phyloP scores from a whole-genome alignment of 2,113 vertebrate genomes.

The Thalassarche chlororhynchos region DNA sequence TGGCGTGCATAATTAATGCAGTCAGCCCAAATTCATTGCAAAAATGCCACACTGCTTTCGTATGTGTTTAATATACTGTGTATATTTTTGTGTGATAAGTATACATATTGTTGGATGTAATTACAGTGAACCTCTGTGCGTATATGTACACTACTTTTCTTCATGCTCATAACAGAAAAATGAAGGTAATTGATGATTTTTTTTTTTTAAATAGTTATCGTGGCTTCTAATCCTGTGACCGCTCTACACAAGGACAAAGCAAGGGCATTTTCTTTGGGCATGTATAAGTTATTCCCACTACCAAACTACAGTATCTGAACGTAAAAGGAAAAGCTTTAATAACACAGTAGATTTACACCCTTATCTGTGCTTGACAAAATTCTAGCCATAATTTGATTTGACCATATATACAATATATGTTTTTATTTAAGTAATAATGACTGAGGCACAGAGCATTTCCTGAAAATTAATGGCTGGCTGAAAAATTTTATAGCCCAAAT shows the following conservation, averaged over 20 bases:
- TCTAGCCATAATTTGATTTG: constrained; percentile 20
- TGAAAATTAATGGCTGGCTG: constrained; percentile 54
- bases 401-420: constrained; percentile 54
- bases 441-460: constrained; percentile 30
- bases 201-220: not conserved
- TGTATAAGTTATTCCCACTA: not conserved
- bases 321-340: not conserved
- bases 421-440: constrained; percentile 67
- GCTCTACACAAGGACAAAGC: not conserved
- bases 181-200: not conserved
- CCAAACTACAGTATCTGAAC: not conserved
- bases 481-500: constrained; percentile 47
- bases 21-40: not conserved
- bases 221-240: not conserved
- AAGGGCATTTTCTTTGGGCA: not conserved
- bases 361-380: constrained; percentile 46
- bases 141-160: not conserved
- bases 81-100: not conserved
- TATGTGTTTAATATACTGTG: not conserved
- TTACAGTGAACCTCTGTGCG: not conserved
- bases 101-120: not conserved
- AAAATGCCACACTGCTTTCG: not conserved
- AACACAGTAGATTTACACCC: constrained; percentile 8
- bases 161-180: not conserved
- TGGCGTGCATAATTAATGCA: not conserved